These are phyloP conservation scores for Siderastrea siderea DNA, from an alignment of 92 coral and sea anemone species.

Conservation along the genomic window DNA sequence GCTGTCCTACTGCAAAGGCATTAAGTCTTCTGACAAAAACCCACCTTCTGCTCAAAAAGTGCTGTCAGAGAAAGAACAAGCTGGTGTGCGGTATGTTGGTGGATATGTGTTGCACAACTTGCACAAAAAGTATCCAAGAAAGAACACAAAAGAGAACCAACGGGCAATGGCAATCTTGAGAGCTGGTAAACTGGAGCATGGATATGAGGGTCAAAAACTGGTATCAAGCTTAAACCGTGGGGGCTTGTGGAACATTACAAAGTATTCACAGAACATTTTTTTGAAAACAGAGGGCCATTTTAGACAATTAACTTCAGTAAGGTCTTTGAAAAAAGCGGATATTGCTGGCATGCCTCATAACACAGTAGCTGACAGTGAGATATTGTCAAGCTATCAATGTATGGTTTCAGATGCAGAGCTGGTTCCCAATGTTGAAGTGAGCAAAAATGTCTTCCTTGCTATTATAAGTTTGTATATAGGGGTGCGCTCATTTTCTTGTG, in stretches of 20 bases:
- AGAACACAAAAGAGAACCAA: slow-evolving; percentile 45
- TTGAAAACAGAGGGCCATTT: slow-evolving; percentile 44
- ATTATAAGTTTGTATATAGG: not conserved
- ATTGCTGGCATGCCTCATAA: too few relatives aligned
- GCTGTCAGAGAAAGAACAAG: slow-evolving; percentile 38
- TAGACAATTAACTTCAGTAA: not conserved
- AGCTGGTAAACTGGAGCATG: slow-evolving; percentile 44
- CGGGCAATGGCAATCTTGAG: slow-evolving; percentile 71
- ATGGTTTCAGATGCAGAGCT: too few relatives aligned
- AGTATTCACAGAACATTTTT: slow-evolving; percentile 54
- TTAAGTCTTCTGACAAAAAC: slow-evolving; percentile 17
- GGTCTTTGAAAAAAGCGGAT: too few relatives aligned
- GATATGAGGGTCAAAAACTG: slow-evolving; percentile 17
- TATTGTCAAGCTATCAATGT: too few relatives aligned
- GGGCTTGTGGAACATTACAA: slow-evolving; percentile 35
- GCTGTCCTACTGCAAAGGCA: not conserved
- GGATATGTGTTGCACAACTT: slow-evolving; percentile 75
- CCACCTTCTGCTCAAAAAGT: not conserved
- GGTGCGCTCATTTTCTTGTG: too few relatives aligned
- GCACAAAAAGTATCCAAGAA: slow-evolving; percentile 45
- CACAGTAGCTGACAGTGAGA: too few relatives aligned
- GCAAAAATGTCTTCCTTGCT: too few relatives aligned
- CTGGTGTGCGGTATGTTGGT: slow-evolving; percentile 24
- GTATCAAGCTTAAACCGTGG: slow-evolving; percentile 41
- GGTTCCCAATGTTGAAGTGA: too few relatives aligned